phyloP scores from a whole-genome alignment of 2,888 invertebrate species.

The Heliconius ismenius region DNA sequence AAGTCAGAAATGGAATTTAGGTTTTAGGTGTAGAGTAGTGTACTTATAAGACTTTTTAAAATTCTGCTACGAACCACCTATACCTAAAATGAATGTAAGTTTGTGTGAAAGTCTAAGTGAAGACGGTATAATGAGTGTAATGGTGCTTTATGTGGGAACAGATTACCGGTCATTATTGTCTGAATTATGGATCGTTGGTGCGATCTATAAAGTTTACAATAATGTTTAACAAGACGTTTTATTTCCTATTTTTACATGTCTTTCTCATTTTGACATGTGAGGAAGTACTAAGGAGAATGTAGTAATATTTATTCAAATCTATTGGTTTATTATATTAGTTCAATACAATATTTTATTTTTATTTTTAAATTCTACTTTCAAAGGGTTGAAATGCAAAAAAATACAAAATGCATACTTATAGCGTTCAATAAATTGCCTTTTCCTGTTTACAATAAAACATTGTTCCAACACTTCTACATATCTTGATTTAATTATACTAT shows the following conservation, averaged over 20 bases:
- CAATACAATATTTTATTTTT: too few species aligned
- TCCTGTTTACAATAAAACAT: constrained; percentile 15
- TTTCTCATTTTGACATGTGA: neutral
- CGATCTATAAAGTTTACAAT: constrained; percentile 3
- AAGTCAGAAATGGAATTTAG: too few species aligned
- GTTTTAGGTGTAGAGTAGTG: too few species aligned
- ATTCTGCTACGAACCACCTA: neutral
- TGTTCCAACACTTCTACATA: neutral
- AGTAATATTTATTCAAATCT: neutral
- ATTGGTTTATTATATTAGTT: too few species aligned
- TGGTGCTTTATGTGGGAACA: constrained; percentile 47
- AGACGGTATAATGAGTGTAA: constrained; percentile 41
- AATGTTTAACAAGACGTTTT: neutral
- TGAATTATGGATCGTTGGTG: constrained; percentile 35
- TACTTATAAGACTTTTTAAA: neutral
- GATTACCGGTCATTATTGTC: constrained; percentile 40
- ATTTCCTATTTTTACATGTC: neutral
- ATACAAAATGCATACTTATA: neutral
- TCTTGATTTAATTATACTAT: constrained; percentile 2
- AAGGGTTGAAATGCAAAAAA: neutral
- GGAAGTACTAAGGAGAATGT: neutral
- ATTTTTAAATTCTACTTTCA: neutral
- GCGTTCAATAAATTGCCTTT: neutral
- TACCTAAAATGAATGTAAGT: neutral
- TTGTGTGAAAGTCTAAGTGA: constrained; percentile 33